These are phyloP conservation scores for Elephas maximus DNA, from an alignment of 2,113 vertebrate genomes.

Conservation along the genomic window DNA sequence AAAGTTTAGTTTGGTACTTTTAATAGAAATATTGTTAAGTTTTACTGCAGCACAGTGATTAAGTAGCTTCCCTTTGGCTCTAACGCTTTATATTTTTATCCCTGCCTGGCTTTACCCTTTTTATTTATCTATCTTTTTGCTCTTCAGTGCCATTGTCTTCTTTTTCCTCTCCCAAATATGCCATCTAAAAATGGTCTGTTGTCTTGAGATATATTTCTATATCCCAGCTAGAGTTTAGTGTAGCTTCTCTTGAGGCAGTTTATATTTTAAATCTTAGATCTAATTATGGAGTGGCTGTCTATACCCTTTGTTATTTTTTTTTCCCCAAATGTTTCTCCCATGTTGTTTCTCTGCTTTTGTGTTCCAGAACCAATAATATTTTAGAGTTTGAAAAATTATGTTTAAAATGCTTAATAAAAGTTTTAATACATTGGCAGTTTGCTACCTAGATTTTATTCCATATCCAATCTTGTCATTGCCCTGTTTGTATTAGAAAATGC, in stretches of 20 bases:
- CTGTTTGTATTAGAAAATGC: constrained; percentile 21
- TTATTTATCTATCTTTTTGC: constrained; percentile 40
- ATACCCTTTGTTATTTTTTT: background rate
- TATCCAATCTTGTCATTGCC: background rate
- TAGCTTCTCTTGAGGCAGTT: constrained; percentile 27
- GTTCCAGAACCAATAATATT: background rate
- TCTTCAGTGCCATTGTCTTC: background rate
- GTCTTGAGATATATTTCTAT: constrained; percentile 50
- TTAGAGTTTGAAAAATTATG: constrained; percentile 39
- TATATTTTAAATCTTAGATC: constrained; percentile 46
- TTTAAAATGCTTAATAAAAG: constrained; percentile 53
- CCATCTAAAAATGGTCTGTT: constrained; percentile 49
- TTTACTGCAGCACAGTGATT: background rate
- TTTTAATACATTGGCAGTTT: background rate
- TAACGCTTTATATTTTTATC: constrained; percentile 6
- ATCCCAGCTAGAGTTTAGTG: constrained; percentile 28
- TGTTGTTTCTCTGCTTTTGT: background rate
- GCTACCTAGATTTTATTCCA: background rate
- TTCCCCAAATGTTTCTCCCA: background rate
- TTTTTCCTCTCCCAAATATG: constrained; percentile 9
- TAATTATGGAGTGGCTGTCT: constrained; percentile 30
- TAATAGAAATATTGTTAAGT: background rate
- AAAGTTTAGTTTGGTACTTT: background rate
- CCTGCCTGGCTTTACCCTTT: constrained; percentile 1
- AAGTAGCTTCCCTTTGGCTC: constrained; percentile 13